Base-by-base conservation (phyloP, 2,888 invertebrate species). In the Spilosoma lubricipeda region DNA sequence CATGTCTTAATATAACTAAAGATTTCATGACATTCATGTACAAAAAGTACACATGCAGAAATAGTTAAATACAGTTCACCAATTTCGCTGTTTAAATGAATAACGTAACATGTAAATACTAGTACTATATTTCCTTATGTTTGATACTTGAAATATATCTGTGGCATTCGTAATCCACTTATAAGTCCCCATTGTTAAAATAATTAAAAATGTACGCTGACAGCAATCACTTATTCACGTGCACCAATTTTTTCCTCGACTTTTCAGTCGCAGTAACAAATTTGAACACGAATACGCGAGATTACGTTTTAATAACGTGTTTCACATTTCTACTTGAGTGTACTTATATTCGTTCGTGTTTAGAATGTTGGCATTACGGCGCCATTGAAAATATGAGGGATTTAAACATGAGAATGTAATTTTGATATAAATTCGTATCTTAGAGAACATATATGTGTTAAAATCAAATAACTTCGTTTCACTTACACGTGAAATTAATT, bases 291-390 rank as follows among this genome's bases (percentile, higher is more conserved):
- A 78, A 70, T 76, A 77, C 77, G 75, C 77, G 78, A 85, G 85
- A 88, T 87, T 87, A 85, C 78, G 82, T 87, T 87, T 86, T 86
- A 87, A 88, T 87, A 85, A 87, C 83, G 80, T 86, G 86, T 87
- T 89, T 87, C 87, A 88, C 88, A 87, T 86, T 80, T 80, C 80
- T 76, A 78, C 78, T 67, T 74, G 76, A 77, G 36, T 70, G 76
- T 84, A 83, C 75, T 70, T 72, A 68, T 73, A 71, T 75, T 74
- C 67, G 27, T 27, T 45, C 39, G 45, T 30, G 27, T 67, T 72
- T 68, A n/a, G 80, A 77, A 78, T 85, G 59, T 76, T 67, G 42
- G 56, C 69, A 74, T 48, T 45, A 59, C 70, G 75, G 52, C 39
- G 48, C 77, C 69, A 73, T 76, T 23, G 30, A 70, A 65, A 70